These are phyloP conservation scores for Drosophila miranda DNA, from an alignment of 1,140 invertebrate species.

Conservation along the genomic window DNA sequence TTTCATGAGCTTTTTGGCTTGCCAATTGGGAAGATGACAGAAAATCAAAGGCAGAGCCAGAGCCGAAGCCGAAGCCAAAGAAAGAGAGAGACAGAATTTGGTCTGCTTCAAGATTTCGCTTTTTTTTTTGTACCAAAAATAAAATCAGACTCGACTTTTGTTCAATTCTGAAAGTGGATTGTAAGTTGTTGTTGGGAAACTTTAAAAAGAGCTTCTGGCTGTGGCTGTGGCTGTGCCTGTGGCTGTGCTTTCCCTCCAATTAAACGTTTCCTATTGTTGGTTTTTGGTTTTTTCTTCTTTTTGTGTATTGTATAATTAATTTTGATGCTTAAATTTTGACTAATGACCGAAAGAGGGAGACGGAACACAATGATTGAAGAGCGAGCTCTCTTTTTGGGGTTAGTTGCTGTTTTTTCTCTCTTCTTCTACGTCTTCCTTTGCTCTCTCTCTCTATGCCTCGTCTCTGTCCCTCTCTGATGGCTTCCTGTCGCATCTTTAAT, in stretches of 20 bases:
- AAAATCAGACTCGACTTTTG: slow-evolving; percentile 42
- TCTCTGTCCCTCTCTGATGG: slow-evolving; percentile 18
- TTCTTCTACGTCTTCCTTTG: slow-evolving; percentile 1
- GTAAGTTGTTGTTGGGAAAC: slow-evolving; percentile 49
- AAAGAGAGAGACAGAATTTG: slow-evolving; percentile 19
- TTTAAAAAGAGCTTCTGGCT: slow-evolving; percentile 58
- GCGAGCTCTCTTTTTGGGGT: slow-evolving; percentile 14
- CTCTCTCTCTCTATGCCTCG: background rate
- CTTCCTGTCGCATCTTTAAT: slow-evolving; percentile 69
- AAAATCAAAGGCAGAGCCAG: slow-evolving; percentile 21
- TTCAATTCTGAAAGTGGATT: slow-evolving; percentile 65
- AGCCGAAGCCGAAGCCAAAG: slow-evolving; percentile 1
- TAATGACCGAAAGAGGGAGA: slow-evolving; percentile 57
- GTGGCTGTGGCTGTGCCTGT: slow-evolving; percentile 25
- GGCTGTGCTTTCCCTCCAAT: slow-evolving; percentile 67
- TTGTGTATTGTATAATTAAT: slow-evolving; percentile 51
- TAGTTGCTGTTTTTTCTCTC: slow-evolving; percentile 5
- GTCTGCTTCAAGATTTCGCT: slow-evolving; percentile 40
- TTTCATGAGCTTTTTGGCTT: slow-evolving; percentile 41
- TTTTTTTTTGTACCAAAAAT: slow-evolving; percentile 45
- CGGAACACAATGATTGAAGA: slow-evolving; percentile 49
- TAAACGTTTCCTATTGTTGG: slow-evolving; percentile 69
- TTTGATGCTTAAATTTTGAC: slow-evolving; percentile 70
- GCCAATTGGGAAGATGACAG: slow-evolving; percentile 42
- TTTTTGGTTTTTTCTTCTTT: slow-evolving; percentile 43